Evolutionary conservation across 2,888 invertebrate genomes (phyloP).

Genomic region (Luperina nickerlii): DNA sequence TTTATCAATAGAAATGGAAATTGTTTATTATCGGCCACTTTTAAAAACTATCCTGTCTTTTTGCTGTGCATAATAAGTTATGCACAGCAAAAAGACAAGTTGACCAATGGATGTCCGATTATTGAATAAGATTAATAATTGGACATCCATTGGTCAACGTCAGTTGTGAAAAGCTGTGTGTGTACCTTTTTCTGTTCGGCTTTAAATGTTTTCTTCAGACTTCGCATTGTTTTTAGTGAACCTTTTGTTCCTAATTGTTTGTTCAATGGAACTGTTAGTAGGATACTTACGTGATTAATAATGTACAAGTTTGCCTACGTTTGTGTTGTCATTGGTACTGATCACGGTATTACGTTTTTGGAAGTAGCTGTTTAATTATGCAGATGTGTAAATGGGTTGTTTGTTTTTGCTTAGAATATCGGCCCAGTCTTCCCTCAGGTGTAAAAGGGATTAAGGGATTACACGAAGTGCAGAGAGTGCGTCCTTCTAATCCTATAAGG

Average conservation of each 20-base stretch:
- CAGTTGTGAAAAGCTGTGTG: not conserved
- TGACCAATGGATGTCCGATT: no score
- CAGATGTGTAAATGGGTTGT: constrained; percentile 52
- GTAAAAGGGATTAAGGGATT: constrained; percentile 44
- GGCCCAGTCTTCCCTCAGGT: constrained; percentile 35
- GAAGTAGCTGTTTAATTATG: constrained; percentile 50
- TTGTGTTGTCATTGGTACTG: constrained; percentile 55
- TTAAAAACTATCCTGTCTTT: no score
- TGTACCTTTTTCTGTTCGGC: not conserved
- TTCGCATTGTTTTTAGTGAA: not conserved
- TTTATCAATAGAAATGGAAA: not conserved
- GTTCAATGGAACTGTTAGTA: constrained; percentile 30
- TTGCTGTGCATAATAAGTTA: no score
- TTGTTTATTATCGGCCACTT: not conserved
- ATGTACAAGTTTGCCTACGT: constrained; percentile 41
- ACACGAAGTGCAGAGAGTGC: constrained; percentile 13
- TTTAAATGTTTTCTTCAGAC: not conserved
- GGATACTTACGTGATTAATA: constrained; percentile 56
- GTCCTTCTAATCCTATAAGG: not conserved
- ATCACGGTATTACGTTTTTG: constrained; percentile 47
- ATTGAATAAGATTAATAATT: not conserved
- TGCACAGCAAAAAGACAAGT: no score
- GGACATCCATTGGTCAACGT: not conserved
- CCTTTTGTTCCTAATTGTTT: constrained; percentile 37
- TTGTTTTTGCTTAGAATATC: constrained; percentile 38